Percentiles rank a stretch among this genome's conserved stretches.
Conservation (phyloP, 2,797 vertebrate genomes). For the Thamnophis elegans region DNA sequence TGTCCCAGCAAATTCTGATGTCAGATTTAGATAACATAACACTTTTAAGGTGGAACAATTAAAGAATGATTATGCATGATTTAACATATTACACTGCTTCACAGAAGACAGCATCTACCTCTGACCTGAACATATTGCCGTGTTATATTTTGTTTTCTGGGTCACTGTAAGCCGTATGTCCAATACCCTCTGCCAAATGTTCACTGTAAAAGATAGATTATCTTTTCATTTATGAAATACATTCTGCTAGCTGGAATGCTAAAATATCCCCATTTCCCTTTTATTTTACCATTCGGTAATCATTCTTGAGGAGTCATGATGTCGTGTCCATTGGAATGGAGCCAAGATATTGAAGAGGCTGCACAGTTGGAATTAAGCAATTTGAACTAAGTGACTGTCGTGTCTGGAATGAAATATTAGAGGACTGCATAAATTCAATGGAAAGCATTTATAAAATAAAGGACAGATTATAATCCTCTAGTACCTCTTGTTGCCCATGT, state of each 20-base stretch:
- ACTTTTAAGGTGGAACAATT: neutral
- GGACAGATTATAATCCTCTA: neutral
- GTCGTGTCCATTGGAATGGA: conserved; percentile 15
- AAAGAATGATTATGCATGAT: neutral
- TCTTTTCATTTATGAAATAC: conserved; percentile 38
- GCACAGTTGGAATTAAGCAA: conserved; percentile 2
- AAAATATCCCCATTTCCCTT: conserved; percentile 16
- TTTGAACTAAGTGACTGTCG: neutral
- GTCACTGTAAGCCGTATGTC: conserved; percentile 22
- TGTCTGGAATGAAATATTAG: conserved; percentile 28
- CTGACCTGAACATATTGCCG: conserved; percentile 21
- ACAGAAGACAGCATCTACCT: conserved; percentile 34
- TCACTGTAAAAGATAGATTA: conserved; percentile 34
- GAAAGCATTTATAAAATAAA: neutral
- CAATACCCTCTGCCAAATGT: conserved; percentile 12
- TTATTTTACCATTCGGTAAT: conserved; percentile 43
- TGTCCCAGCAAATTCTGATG: neutral
- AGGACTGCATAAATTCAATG: neutral
- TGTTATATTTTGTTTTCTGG: conserved; percentile 36
- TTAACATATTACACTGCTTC: conserved; percentile 1
- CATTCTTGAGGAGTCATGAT: conserved; percentile 26
- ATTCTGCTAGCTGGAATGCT: conserved; percentile 39
- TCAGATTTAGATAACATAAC: neutral
- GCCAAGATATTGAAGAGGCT: conserved; percentile 35
- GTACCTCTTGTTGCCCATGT: neutral